Conservation (phyloP, 2,888 invertebrate genomes). For the Lingula anatina region DNA sequence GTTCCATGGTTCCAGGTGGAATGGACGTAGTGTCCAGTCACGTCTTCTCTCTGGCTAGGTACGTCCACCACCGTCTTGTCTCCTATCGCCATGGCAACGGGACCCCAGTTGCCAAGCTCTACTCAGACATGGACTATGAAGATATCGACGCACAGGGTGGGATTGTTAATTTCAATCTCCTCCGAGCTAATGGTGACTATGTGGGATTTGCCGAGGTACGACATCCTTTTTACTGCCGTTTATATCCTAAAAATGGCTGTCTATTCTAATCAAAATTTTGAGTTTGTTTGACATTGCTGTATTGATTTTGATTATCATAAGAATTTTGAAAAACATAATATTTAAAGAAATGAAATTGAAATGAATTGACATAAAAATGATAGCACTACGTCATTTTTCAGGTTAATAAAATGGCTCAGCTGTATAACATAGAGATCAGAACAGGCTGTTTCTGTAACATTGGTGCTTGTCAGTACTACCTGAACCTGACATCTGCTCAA, state of each 20-base stretch:
- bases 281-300: too few relatives aligned
- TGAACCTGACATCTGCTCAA: slow-evolving; percentile 65
- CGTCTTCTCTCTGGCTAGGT: slow-evolving; percentile 66
- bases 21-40: slow-evolving; percentile 59
- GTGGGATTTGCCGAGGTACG: slow-evolving; percentile 88
- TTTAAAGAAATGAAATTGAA: too few relatives aligned
- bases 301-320: too few relatives aligned
- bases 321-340: too few relatives aligned
- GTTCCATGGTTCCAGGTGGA: too few relatives aligned
- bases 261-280: too few relatives aligned
- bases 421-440: slow-evolving; percentile 78
- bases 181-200: slow-evolving; percentile 69
- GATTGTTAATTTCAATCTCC: slow-evolving; percentile 82
- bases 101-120: slow-evolving; percentile 64
- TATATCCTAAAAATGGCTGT: too few relatives aligned
- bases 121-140: slow-evolving; percentile 56
- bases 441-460: slow-evolving; percentile 97
- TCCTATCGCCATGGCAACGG: slow-evolving; percentile 70
- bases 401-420: slow-evolving; percentile 83
- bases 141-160: slow-evolving; percentile 69
- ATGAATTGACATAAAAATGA: too few relatives aligned
- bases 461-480: slow-evolving; percentile 82
- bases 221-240: too few relatives aligned
- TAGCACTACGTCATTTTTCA: slow-evolving; percentile 40
- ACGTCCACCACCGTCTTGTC: slow-evolving; percentile 64